Evolutionary conservation across 2,113 vertebrate genomes (phyloP), one percentile per base, ranked within the genome.

Genomic region (Marmota monax): DNA sequence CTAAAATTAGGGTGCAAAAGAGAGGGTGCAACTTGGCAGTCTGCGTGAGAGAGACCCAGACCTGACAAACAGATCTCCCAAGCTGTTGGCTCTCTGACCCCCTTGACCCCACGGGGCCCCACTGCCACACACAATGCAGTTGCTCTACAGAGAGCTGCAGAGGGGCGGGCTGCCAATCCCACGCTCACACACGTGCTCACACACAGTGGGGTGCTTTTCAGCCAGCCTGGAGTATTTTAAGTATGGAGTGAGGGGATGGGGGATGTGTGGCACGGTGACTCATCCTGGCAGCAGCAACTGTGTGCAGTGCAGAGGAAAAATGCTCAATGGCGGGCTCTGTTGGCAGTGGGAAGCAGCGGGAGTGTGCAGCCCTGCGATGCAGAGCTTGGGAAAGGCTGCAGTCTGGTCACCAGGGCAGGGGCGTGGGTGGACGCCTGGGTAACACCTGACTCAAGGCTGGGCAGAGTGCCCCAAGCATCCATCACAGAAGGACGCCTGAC

Each of bases 151-250:
- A 90, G 94, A 63, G 29, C 61, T 78, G 48, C 0, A 0, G 18
- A 79, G 45, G 77, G 22, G 91, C 34, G 16, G 65, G 34, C 53
- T 29, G 27, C 69, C 42, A 14, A 7, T 10, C 48, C 77, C 45
- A 27, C 8, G 0, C 42, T 25, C 79, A 25, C 42, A 61, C 84
- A 82, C 65, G 1, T 14, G 37, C 91, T 51, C 83, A 4, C 6
- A 12, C 93, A 45, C 69, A 65, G 82, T 16, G 9, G 93, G 80
- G 45, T 53, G 92, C 88, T 88, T 88, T 37, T 67, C 0, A 0
- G 91, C 95, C 76, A 79, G 67, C 82, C 84, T 8, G 8, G 92
- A 37, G 85, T 95, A 96, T 96, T 97, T 94, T 92, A 95, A 94
- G 88, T 87, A 84, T 79, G 1, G 39, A 84, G 93, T 37, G 82